These are phyloP conservation scores for Pagetopsis macropterus DNA, from an alignment of 2,797 vertebrate genomes.

Conservation along the genomic window DNA sequence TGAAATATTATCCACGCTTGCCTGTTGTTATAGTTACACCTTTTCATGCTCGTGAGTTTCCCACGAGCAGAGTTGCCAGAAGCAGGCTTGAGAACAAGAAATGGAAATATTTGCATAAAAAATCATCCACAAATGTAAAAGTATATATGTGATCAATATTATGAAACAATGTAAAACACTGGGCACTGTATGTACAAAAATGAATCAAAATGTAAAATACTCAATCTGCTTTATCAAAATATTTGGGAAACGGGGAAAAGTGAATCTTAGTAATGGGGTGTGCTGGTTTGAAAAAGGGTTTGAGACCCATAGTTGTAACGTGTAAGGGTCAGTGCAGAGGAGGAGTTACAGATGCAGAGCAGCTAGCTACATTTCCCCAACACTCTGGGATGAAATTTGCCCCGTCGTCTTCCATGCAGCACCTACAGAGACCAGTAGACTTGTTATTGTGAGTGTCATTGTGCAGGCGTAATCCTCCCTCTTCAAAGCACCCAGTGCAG, in stretches of 20 bases:
- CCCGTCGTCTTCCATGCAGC: constrained; percentile 84
- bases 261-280: neutral
- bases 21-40: neutral
- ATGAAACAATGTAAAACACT: constrained; percentile 1
- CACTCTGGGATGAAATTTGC: constrained; percentile 33
- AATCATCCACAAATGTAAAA: neutral
- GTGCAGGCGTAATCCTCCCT: constrained; percentile 86
- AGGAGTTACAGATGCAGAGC: constrained; percentile 46
- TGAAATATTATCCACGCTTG: neutral
- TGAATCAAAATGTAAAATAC: neutral
- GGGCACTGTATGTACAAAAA: neutral
- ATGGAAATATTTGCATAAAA: neutral
- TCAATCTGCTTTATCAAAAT: neutral
- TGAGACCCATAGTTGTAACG: neutral
- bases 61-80: neutral
- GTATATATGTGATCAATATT: neutral
- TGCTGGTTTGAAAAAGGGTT: constrained; percentile 7
- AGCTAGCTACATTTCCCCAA: constrained; percentile 38
- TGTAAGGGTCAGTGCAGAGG: constrained; percentile 27
- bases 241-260: neutral
- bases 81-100: neutral
- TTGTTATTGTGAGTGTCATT: constrained; percentile 93
- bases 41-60: neutral
- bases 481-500: constrained; percentile 89
- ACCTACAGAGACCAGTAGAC: constrained; percentile 88